A percentile compares a stretch with the other conserved stretches of the same genome.
Evolutionary conservation across 2,797 vertebrate genomes (phyloP).

Genomic region (Emys orbicularis): DNA sequence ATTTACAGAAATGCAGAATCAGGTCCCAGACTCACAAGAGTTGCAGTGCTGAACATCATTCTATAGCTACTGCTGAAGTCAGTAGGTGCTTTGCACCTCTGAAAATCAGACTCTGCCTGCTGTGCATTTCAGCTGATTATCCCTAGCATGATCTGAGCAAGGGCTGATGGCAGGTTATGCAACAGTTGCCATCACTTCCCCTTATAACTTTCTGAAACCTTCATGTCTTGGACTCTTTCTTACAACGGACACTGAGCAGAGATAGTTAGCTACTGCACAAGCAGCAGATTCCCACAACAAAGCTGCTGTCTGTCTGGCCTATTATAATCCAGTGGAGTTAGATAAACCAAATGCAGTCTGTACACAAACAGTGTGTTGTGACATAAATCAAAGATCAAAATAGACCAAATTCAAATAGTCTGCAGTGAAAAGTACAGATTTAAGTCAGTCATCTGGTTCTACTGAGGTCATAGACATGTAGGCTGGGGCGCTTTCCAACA

Average conservation of each 20-base stretch:
- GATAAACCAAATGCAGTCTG: neutral
- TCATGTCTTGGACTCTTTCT: neutral
- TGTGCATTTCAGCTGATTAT: neutral
- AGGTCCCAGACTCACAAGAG: neutral
- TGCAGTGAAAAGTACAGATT: neutral
- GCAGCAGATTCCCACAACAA: neutral
- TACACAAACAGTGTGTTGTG: neutral
- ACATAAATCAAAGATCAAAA: neutral
- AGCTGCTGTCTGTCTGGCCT: neutral
- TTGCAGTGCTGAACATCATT: neutral
- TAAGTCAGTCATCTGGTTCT: neutral
- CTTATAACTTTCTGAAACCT: neutral
- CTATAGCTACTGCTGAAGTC: neutral
- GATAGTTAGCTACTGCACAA: neutral
- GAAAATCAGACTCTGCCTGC: neutral
- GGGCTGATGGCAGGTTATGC: neutral
- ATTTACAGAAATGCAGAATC: neutral
- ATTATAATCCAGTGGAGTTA: neutral
- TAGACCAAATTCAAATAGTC: neutral
- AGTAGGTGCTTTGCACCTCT: neutral
- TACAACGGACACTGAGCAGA: neutral
- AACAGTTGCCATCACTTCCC: neutral
- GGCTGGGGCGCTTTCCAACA: neutral
- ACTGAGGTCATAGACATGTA: neutral
- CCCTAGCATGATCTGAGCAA: neutral